These are phyloP conservation scores for Amiota minor DNA, from an alignment of 2,888 invertebrate species.

Conservation along the genomic window DNA sequence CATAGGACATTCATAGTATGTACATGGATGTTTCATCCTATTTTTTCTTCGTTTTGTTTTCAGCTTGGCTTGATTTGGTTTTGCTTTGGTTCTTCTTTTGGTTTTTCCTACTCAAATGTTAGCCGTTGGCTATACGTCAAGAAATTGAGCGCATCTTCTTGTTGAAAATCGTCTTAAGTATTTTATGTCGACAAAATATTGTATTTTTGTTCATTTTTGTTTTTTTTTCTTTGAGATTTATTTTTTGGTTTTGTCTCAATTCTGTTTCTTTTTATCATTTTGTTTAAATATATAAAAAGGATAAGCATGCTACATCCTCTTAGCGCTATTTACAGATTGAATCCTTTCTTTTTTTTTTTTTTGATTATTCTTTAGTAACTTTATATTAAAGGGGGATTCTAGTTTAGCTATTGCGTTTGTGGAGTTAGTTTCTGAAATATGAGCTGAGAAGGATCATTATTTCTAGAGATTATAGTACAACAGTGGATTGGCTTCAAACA, in stretches of 20 bases:
- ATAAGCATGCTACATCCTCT: constrained; percentile 64
- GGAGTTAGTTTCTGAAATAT: background rate
- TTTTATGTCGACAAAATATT: constrained; percentile 64
- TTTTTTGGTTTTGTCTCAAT: constrained; percentile 37
- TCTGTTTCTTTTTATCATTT: constrained; percentile 37
- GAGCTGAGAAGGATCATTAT: background rate
- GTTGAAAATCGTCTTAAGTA: constrained; percentile 64
- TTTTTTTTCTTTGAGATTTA: constrained; percentile 33
- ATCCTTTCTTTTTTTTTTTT: constrained; percentile 46
- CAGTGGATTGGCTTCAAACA: too few species aligned
- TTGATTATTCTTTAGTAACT: constrained; percentile 52
- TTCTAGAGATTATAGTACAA: too few species aligned
- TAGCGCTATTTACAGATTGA: constrained; percentile 52
- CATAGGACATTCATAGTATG: constrained; percentile 17
- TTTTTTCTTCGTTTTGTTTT: background rate
- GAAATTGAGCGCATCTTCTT: constrained; percentile 3
- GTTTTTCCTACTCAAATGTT: constrained; percentile 9
- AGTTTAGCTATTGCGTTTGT: background rate
- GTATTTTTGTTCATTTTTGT: constrained; percentile 23
- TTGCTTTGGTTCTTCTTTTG: background rate
- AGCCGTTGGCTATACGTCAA: constrained; percentile 32
- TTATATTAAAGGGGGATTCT: background rate
- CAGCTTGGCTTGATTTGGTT: too few species aligned
- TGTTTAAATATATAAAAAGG: constrained; percentile 47
- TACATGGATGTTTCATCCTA: background rate